A percentile compares a stretch with the other conserved stretches of the same genome.
phyloP scores from a whole-genome alignment of 1,140 invertebrate species.

The Stratiolaelaps scimitus region DNA sequence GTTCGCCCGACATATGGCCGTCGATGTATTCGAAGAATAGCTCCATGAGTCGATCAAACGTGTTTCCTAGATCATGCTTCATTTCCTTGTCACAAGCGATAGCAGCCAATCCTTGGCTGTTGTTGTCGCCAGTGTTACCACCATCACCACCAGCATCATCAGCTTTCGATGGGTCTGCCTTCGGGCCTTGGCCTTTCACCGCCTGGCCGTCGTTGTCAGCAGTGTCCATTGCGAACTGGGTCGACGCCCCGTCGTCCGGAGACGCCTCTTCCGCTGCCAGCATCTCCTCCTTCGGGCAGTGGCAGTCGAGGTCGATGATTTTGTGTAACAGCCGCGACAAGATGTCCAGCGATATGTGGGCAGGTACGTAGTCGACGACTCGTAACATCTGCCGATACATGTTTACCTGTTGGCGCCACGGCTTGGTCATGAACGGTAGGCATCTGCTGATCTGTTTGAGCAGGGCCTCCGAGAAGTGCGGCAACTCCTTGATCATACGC shows the following conservation, averaged over 20 bases:
- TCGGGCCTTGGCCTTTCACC: too few species aligned
- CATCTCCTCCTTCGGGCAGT: constrained; percentile 25
- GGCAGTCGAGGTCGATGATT: constrained; percentile 19
- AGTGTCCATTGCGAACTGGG: constrained; percentile 12
- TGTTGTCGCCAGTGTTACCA: too few species aligned
- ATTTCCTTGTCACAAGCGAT: neutral
- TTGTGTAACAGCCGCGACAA: constrained; percentile 15
- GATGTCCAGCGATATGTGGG: neutral
- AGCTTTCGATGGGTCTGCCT: too few species aligned
- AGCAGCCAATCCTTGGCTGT: too few species aligned
- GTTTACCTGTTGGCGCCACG: constrained; percentile 1
- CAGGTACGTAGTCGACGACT: constrained; percentile 10
- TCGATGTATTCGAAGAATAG: constrained; percentile 24
- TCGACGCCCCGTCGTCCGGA: neutral
- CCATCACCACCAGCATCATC: too few species aligned
- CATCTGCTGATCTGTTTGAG: constrained; percentile 17
- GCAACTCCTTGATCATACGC: constrained; percentile 14
- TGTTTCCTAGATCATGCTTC: constrained; percentile 18
- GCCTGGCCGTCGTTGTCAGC: neutral
- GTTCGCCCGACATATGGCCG: constrained; percentile 33
- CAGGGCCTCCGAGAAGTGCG: neutral
- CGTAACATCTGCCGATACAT: neutral
- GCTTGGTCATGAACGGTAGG: constrained; percentile 16
- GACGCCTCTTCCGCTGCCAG: neutral
- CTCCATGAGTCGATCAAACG: constrained; percentile 17